Evolutionary conservation across 2,113 vertebrate genomes (phyloP).

Genomic region (Apaloderma vittatum): DNA sequence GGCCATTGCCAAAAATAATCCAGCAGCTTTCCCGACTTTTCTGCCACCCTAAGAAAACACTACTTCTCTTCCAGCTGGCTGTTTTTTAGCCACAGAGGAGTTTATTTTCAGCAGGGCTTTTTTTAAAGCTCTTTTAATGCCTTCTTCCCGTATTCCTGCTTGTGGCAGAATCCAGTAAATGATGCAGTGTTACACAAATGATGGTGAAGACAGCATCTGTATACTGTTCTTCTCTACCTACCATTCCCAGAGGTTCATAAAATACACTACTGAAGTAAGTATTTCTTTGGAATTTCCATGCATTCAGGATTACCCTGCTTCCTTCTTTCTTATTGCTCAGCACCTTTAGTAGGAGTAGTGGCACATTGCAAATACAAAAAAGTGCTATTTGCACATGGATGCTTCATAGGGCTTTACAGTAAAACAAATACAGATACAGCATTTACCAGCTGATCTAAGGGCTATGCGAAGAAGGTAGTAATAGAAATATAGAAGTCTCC

Average conservation of each 20-base stretch:
- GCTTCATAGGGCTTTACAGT: not conserved
- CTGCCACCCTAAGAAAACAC: constrained; percentile 77
- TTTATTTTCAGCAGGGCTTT: constrained; percentile 69
- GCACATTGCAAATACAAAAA: not conserved
- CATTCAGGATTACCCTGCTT: not conserved
- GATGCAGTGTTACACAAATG: constrained; percentile 18
- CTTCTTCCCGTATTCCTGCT: constrained; percentile 66
- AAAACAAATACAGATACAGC: not conserved
- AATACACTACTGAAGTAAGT: not conserved
- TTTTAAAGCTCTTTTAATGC: constrained; percentile 34
- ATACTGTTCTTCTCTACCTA: not conserved
- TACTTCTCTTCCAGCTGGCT: constrained; percentile 72
- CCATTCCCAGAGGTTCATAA: not conserved
- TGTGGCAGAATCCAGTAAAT: constrained; percentile 52
- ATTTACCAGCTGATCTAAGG: not conserved
- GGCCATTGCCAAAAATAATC: constrained; percentile 78
- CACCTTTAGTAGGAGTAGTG: not conserved
- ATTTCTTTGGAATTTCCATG: not conserved
- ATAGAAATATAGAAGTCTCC: not conserved
- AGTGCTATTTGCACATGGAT: constrained; percentile 36
- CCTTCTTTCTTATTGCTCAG: constrained; percentile 36
- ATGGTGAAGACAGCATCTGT: not conserved
- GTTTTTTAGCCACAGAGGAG: constrained; percentile 76
- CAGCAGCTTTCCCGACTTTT: constrained; percentile 72
- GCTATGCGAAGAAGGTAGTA: not conserved